These are phyloP conservation scores for Erethizon dorsatum DNA, from an alignment of 2,797 vertebrate species.

Conservation along the genomic window DNA sequence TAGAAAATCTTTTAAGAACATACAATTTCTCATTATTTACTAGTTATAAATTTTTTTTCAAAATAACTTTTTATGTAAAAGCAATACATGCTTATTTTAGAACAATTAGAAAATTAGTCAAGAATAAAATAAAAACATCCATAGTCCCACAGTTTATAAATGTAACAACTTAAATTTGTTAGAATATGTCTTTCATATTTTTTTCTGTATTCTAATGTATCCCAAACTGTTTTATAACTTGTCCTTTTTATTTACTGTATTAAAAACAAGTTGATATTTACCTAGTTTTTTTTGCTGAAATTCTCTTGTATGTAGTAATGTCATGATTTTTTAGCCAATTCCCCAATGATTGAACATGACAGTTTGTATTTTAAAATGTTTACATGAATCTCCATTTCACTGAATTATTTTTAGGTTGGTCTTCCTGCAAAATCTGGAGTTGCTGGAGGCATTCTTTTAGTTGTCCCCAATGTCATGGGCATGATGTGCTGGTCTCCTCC, in stretches of 20 bases:
- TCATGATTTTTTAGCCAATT: conserved; percentile 21
- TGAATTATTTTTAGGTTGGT: conserved; percentile 92
- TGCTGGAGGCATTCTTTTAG: conserved; percentile 97
- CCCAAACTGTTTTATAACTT: conserved; percentile 15
- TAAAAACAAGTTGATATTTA: conserved; percentile 40
- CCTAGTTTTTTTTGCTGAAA: neutral
- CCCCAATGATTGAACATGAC: neutral
- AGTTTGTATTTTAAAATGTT: conserved; percentile 57
- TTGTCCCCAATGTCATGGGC: conserved; percentile 99
- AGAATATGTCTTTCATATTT: neutral
- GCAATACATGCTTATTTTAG: neutral
- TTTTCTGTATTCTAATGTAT: conserved; percentile 19
- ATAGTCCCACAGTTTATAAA: neutral
- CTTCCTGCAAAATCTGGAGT: conserved; percentile 98
- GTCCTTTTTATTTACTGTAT: neutral
- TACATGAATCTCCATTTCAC: conserved; percentile 54
- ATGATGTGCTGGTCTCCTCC: conserved; percentile 99
- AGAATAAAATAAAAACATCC: conserved; percentile 44
- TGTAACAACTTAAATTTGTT: conserved; percentile 2
- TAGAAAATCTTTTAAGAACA: conserved; percentile 54
- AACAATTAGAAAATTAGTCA: conserved; percentile 39
- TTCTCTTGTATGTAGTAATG: neutral
- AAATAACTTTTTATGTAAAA: conserved; percentile 57
- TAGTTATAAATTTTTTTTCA: conserved; percentile 38
- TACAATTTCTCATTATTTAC: conserved; percentile 43